Base-by-base conservation (phyloP, 2,888 invertebrate species). In the Brachynemurus nebulosus region DNA sequence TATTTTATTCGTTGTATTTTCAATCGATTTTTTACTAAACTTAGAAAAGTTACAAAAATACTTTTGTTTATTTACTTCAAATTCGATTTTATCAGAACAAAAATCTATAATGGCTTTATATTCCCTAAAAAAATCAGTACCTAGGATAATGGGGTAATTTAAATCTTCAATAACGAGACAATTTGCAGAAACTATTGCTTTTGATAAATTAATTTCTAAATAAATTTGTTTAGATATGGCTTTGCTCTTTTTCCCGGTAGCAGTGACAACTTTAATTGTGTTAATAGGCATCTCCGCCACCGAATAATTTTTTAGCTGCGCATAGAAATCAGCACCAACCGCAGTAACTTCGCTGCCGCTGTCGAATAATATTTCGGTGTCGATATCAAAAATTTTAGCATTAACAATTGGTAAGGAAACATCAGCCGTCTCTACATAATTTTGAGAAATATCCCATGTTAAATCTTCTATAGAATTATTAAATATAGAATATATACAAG, bases 171-270 rank as follows among this genome's bases (percentile, higher is more conserved):
- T 19, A 11, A 19, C 20, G 18, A 38, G 20, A 38, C 19, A 17
- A 16, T 18, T 20, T n/a, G 38, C 38, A 17, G 16, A 18, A 20
- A 38, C 18, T 38, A 12, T 5, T 2, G 21, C 39, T 12, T 18
- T 18, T 11, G n/a, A 12, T 21, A 39, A 20, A 5, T 19, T 20
- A 11, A 21, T 21, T 3, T 20, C 38, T 20, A 38, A 18, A 38
- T n/a, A 20, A 2, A 20, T 18, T 20, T 38, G 38, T 39, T 17
- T 39, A 11, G 20, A 20, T 6, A 19, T 39, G 7, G 16, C 4
- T 20, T 20, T 39, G n/a, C 39, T 21, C 11, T 39, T 39, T n/a
- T 16, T 19, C n/a, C 39, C 39, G 11, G 12, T n/a, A 20, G 39
- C 39, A 2, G 39, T 39, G 12, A 39, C 16, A 20, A 39, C 16